phyloP scores from a whole-genome alignment of 2,888 invertebrate species.

The Axea sp. region DNA sequence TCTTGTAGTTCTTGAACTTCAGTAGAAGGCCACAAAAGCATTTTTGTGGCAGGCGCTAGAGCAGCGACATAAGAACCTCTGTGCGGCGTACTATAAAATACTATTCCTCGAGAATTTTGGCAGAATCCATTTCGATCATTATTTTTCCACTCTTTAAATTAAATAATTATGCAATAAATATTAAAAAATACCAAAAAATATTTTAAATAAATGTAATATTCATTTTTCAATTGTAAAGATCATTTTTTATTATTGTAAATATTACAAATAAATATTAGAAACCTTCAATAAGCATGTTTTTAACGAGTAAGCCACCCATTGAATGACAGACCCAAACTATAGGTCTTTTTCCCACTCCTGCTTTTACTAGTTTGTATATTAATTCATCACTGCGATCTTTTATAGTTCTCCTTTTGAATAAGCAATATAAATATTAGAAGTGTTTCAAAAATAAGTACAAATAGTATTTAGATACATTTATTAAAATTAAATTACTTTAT shows the following conservation, averaged over 20 bases:
- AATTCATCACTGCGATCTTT: conserved; percentile 85
- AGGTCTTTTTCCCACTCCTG: conserved; percentile 90
- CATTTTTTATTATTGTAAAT: background rate
- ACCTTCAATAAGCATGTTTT: conserved; percentile 88
- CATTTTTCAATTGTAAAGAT: too few relatives aligned
- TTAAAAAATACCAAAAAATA: too few relatives aligned
- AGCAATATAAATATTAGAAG: too few relatives aligned
- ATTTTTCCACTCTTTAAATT: conserved; percentile 80
- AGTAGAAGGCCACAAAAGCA: conserved; percentile 91
- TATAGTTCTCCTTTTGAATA: conserved; percentile 80
- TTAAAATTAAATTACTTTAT: conserved; percentile 78
- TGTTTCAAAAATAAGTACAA: too few relatives aligned
- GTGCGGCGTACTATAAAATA: conserved; percentile 96
- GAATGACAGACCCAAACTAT: conserved; percentile 96
- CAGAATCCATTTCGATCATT: conserved; percentile 82
- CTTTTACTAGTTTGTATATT: conserved; percentile 84
- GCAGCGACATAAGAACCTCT: conserved; percentile 89
- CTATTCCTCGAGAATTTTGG: conserved; percentile 87
- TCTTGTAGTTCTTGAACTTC: conserved; percentile 91
- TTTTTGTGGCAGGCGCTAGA: conserved; percentile 87
- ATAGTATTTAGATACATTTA: too few relatives aligned
- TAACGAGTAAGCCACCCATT: conserved; percentile 96
- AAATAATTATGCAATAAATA: background rate
- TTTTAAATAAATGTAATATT: too few relatives aligned
- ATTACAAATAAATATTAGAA: conserved; percentile 20